Conservation (phyloP, 2,113 vertebrate species). For the Eclectus roratus region DNA sequence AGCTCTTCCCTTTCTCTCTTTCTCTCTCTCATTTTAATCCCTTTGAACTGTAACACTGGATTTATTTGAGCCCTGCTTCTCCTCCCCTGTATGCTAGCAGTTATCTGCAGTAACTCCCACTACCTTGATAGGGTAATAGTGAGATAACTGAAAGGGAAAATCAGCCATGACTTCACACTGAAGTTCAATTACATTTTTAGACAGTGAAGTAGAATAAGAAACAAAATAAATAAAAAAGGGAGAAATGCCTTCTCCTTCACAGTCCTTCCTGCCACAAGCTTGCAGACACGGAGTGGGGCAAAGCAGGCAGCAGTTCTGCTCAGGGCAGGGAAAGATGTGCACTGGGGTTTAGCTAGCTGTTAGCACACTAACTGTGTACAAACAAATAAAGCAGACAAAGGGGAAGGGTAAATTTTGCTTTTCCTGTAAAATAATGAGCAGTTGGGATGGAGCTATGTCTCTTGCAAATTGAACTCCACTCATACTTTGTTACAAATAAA, state of each 20-base stretch:
- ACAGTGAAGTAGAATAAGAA: not conserved
- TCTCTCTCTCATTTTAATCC: not conserved
- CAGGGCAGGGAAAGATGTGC: not conserved
- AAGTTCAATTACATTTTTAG: not conserved
- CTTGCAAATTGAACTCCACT: not conserved
- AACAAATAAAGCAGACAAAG: not conserved
- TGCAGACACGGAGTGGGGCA: not conserved
- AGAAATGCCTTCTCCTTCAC: not conserved
- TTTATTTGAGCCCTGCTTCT: not conserved
- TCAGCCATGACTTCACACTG: not conserved
- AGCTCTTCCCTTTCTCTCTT: not conserved
- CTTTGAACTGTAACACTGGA: not conserved
- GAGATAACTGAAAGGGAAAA: not conserved
- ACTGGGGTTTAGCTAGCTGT: not conserved
- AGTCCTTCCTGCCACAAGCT: not conserved
- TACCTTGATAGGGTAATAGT: not conserved
- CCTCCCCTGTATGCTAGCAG: not conserved
- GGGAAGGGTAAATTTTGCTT: not conserved
- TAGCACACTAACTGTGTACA: not conserved
- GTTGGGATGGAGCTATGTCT: not conserved
- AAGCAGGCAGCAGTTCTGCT: not conserved
- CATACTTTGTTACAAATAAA: fast-evolving
- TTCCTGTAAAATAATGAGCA: not conserved
- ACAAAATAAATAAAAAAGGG: not conserved
- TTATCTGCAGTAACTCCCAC: not conserved